A percentile compares a stretch with the other conserved stretches of the same genome.
These are phyloP conservation scores for Luscinia luscinia DNA, from an alignment of 2,797 vertebrate genomes.

Conservation along the genomic window DNA sequence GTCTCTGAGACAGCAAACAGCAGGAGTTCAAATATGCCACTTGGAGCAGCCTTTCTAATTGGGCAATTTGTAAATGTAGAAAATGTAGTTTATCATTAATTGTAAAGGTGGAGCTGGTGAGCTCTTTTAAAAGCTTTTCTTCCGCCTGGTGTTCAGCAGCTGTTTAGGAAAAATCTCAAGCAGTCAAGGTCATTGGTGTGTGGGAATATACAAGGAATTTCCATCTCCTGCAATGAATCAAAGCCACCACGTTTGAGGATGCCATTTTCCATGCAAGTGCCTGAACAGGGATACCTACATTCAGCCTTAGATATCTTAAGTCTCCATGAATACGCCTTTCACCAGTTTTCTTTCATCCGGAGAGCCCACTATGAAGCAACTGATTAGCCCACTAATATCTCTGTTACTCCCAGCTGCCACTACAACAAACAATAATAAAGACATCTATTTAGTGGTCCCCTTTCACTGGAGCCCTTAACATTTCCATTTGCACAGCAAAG, in stretches of 20 bases:
- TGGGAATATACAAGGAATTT: conserved; percentile 26
- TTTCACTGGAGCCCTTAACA: background rate
- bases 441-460: background rate
- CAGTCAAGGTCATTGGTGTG: background rate
- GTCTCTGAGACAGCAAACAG: background rate
- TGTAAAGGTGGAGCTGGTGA: background rate
- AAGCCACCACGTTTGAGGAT: background rate
- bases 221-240: background rate
- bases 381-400: background rate
- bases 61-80: background rate
- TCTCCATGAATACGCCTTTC: background rate
- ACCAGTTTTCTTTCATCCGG: background rate
- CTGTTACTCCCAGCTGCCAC: background rate
- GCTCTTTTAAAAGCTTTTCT: background rate
- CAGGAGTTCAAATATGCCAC: background rate
- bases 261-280: background rate
- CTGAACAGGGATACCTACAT: background rate
- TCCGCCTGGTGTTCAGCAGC: background rate
- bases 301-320: background rate
- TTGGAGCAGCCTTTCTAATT: background rate
- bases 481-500: background rate
- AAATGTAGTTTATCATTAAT: background rate
- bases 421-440: background rate
- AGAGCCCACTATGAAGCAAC: background rate
- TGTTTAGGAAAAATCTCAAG: conserved; percentile 26